Evolutionary conservation across 2,888 invertebrate genomes (phyloP), one percentile per base, ranked within the genome.

Genomic region (Tholera decimalis): DNA sequence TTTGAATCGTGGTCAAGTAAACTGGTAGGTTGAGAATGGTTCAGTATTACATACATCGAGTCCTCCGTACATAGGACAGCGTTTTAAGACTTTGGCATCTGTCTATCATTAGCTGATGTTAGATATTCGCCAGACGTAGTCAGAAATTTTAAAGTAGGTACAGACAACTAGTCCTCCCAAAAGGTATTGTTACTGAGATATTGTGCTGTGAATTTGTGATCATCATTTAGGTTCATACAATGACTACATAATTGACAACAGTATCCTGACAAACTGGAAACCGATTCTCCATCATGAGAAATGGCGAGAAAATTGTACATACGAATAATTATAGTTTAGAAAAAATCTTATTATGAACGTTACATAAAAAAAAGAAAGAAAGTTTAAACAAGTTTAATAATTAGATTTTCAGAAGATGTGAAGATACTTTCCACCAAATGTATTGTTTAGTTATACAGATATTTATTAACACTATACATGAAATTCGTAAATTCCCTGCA

Each of bases 401-500:
- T n/a, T 20, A 33, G 20, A 67, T 1, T 18, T 11, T 24, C 20
- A 74, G 5, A 33, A 66, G 33, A 39, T 53, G 20, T 7, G 4
- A 37, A 22, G 26, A 51, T 26, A 24, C 9, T 6, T 13, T 63
- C 8, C 37, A 24, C 9, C 65, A 65, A 66, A 66, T 66, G 28
- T 39, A 74, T 51, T 9, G 53, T 6, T n/a, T 28, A 66, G 22
- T 13, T 37, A 74, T 46, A 44, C 54, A 44, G 53, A 53, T 75
- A 66, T 66, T 67, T 67, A 74, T 74, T 67, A 74, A 67, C 69
- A 76, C 58, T 76, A 57, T 44, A 58, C 49, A 76, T 57, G 74
- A 39, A 74, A 49, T 76, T 69, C 59, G 50, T 43, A 75, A 69
- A 76, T 57, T 57, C 37, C 22, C 28, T 26, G 24, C 49, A 76